Evolutionary conservation across 2,113 vertebrate genomes (phyloP), one percentile per base, ranked within the genome.

Genomic region (Phalacrocorax pelagicus): DNA sequence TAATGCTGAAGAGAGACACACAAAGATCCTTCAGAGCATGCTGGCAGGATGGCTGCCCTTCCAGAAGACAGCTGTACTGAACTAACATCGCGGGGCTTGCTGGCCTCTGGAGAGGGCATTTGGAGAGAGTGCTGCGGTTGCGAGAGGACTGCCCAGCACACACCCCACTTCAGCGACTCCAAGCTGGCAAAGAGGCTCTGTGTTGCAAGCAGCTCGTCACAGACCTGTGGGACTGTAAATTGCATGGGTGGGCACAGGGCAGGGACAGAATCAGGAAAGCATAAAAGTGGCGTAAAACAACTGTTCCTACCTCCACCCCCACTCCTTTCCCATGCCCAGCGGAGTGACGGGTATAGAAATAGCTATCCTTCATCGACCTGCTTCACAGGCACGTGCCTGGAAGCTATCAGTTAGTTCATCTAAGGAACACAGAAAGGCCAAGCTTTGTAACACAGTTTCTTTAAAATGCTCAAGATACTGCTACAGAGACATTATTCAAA

Each of bases 401-500:
- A 85, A 95, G 29, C 67, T 66, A 80, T 19, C 61, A 51, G 42
- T 66, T 78, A 61, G 40, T 77, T 82, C 67, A 62, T 30, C 6
- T 1, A 86, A 32, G 61, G 94, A 90, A 71, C 38, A 90, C 15
- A 91, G 42, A 82, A 69, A 84, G 40, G 52, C 32, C 51, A 77
- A 70, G 46, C 51, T 92, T 87, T 62, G 52, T 70, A 52, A 38
- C 65, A 81, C 40, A 81, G 36, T 63, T 82, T 81, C 34, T 92
- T 95, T 75, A 44, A 81, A 82, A 67, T 61, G 57, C 36, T 24
- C 46, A 47, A 74, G 55, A 66, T 61, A 44, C 19, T 90, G 77
- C 65, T 81, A 89, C 16, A 82, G 87, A 85, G 79, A 85, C 18
- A 59, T 47, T 91, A 92, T 81, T 96, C 81, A 74, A 94, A 90